Percentiles rank a stretch among this genome's conserved stretches.
These are phyloP conservation scores for Scolopax bukidnonensis DNA, from an alignment of 2,797 vertebrate genomes.

Conservation along the genomic window DNA sequence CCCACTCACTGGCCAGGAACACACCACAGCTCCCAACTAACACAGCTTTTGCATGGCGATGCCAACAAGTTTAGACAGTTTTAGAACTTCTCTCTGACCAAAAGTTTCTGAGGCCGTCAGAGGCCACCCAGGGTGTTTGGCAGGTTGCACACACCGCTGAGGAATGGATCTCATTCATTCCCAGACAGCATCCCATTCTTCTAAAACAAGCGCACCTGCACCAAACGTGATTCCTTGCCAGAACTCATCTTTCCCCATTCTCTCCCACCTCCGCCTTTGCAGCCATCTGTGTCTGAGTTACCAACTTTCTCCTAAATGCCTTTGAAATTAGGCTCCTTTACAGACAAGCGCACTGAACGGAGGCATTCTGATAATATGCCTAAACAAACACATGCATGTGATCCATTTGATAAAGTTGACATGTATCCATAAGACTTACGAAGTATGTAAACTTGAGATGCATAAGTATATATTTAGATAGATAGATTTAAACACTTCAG, in stretches of 20 bases:
- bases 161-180: conserved; percentile 66
- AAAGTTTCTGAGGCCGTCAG: background rate
- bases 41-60: conserved; percentile 10
- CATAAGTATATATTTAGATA: background rate
- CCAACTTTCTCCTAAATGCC: background rate
- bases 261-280: conserved; percentile 61
- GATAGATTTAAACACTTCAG: background rate
- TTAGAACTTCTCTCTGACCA: conserved; percentile 52
- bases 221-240: conserved; percentile 20
- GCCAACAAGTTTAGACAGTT: conserved; percentile 58
- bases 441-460: background rate
- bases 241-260: conserved; percentile 50
- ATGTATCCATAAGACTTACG: background rate
- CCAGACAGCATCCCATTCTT: conserved; percentile 71
- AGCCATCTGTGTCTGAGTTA: conserved; percentile 57
- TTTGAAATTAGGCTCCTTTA: conserved; percentile 24
- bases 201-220: conserved; percentile 66
- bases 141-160: conserved; percentile 35
- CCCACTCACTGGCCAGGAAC: conserved; percentile 30
- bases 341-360: background rate
- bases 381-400: background rate
- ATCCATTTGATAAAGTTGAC: background rate
- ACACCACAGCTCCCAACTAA: background rate
- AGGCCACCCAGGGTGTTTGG: conserved; percentile 70
- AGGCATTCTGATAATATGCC: background rate